Conservation (phyloP, 2,797 vertebrate genomes). For the Periparus ater region DNA sequence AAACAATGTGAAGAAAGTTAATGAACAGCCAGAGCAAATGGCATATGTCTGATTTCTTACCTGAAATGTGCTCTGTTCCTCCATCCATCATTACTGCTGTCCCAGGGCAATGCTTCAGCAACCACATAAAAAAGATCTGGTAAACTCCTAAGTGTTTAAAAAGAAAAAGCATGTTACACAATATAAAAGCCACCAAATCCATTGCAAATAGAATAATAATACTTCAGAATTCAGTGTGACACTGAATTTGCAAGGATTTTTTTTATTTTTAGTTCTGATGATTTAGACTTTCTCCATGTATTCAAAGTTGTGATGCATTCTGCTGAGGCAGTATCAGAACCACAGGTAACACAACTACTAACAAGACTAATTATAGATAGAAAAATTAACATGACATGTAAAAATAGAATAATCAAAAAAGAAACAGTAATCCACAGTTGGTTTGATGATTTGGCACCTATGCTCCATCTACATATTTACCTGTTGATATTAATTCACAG, state of each 20-base stretch:
- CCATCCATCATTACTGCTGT: constrained; percentile 23
- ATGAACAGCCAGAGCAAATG: constrained; percentile 13
- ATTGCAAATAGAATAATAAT: neutral
- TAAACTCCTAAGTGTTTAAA: constrained; percentile 32
- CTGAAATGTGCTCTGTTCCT: constrained; percentile 28
- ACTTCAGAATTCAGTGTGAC: neutral
- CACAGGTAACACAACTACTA: neutral
- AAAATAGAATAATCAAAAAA: neutral
- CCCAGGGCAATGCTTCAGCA: constrained; percentile 19
- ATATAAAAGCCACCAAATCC: neutral
- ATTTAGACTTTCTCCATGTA: neutral
- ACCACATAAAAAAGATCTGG: neutral
- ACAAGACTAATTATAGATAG: neutral
- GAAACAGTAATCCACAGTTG: neutral
- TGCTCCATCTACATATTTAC: neutral
- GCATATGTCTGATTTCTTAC: constrained; percentile 37
- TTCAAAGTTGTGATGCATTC: neutral
- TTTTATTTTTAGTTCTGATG: neutral
- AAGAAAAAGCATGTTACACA: constrained; percentile 10
- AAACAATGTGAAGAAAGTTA: constrained; percentile 24
- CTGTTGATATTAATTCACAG: neutral
- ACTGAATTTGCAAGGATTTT: neutral
- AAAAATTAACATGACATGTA: neutral
- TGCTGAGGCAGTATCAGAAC: neutral
- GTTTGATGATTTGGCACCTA: neutral